phyloP scores from a whole-genome alignment of 2,888 invertebrate species.

The Cephus spinipes region DNA sequence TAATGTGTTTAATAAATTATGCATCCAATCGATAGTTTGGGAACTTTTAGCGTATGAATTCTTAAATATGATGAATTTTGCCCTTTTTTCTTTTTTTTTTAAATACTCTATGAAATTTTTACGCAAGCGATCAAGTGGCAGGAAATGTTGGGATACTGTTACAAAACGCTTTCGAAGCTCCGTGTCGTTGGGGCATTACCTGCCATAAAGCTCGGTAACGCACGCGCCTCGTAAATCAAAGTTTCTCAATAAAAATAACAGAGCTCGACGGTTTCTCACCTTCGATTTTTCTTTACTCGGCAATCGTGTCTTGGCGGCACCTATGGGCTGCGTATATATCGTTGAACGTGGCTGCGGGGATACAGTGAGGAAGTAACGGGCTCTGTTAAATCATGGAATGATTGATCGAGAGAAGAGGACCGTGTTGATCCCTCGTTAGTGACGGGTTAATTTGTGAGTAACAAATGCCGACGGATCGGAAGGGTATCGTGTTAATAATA shows the following conservation, averaged over 20 bases:
- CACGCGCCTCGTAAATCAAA: neutral
- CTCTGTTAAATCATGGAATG: neutral
- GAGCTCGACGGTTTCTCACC: neutral
- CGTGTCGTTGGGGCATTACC: constrained; percentile 5
- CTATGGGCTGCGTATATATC: neutral
- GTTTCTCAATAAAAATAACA: neutral
- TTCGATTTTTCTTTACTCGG: neutral
- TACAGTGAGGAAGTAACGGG: neutral
- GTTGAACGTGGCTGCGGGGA: neutral
- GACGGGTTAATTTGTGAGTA: constrained; percentile 13
- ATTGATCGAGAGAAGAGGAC: constrained; percentile 2
- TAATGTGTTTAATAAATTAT: neutral
- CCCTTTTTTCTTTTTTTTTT: too few relatives aligned
- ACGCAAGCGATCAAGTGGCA: neutral
- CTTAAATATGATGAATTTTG: too few relatives aligned
- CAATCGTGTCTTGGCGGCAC: neutral
- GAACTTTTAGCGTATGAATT: too few relatives aligned
- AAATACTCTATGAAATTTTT: too few relatives aligned
- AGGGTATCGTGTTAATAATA: constrained; percentile 10
- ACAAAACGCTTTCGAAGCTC: neutral
- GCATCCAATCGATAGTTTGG: too few relatives aligned
- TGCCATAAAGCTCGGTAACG: constrained; percentile 10
- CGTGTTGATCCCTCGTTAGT: neutral
- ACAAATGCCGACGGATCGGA: constrained; percentile 5
- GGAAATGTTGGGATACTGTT: neutral